Evolutionary conservation across 2,113 vertebrate species (phyloP).

Genomic region (Nesospiza acunhae): DNA sequence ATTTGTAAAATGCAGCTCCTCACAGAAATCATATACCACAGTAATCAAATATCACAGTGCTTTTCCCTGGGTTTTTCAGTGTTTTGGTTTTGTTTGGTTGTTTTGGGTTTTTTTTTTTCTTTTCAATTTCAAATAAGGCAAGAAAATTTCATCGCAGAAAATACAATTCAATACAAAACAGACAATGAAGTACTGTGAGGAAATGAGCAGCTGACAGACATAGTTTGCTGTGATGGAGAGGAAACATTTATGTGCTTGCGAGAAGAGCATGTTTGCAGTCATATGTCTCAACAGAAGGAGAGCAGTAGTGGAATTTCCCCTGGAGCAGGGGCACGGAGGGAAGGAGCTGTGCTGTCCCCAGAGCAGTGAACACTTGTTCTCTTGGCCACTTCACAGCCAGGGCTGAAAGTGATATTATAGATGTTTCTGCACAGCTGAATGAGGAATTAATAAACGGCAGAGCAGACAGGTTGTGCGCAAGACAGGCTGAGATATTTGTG

Average conservation of each 20-base stretch:
- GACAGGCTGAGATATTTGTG: fast-evolving
- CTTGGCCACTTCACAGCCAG: constrained; percentile 15
- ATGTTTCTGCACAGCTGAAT: not conserved
- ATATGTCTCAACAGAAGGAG: constrained; percentile 64
- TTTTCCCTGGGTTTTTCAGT: not conserved
- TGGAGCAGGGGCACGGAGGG: not conserved
- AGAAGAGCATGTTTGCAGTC: constrained; percentile 54
- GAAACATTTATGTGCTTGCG: constrained; percentile 26
- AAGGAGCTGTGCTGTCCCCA: not conserved
- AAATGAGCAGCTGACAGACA: constrained; percentile 37
- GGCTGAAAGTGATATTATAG: not conserved
- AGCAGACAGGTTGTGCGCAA: not conserved
- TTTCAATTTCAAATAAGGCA: not conserved
- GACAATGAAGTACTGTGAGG: not conserved
- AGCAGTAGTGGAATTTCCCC: not conserved
- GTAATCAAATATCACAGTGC: not conserved
- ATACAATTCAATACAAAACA: not conserved
- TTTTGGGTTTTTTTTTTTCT: too few relatives aligned
- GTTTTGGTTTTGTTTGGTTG: not conserved
- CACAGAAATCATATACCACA: fast-evolving
- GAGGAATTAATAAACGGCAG: not conserved
- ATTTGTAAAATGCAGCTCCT: not conserved
- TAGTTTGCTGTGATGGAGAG: constrained; percentile 23
- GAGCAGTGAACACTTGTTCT: not conserved
- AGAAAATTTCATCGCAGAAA: not conserved